Base-by-base conservation (phyloP, 1,140 invertebrate genomes). In the Ganaspis sp. region DNA sequence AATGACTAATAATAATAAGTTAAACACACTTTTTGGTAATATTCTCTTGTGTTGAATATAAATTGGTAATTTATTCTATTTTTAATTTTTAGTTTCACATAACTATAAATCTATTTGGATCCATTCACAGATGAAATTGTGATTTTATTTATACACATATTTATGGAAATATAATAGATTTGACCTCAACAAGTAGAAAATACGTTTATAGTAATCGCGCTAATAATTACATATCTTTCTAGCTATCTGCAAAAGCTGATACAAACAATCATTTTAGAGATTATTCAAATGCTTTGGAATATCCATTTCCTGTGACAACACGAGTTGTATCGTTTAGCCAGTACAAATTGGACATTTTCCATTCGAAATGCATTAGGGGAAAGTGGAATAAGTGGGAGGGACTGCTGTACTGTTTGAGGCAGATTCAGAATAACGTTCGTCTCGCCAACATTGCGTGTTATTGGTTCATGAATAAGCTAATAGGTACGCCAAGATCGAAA, bases 381-480 rank as follows among this genome's bases (percentile, higher is more conserved):
- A 23, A 40, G 37, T 12, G 26, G 34, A 73, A 64, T 15, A 64
- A n/a, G 58, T 26, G 29, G 12, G 26, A 15, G 54, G 29, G 29
- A 49, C 9, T 37, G 23, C 37, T 76, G 76, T 74, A 72, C 70
- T 71, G 40, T 76, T 73, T 45, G 70, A 69, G 76, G 76, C 58
- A 64, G 58, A 77, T 54, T 42, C 71, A 38, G 37, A 70, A 69
- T 71, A 69, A 77, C 75, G 74, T 75, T 79, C 76, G 82, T 80
- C 80, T 84, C 72, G 72, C 74, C 80, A 82, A 76, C 82, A 79
- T 83, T 80, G 79, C 79, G 79, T 84, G 81, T 83, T 84, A 84
- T 84, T 84, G 83, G 83, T 83, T 83, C 83, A 84, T 84, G 83
- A 84, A 84, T 84, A 84, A 81, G 81, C 79, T 84, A 83, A 84